These are phyloP conservation scores for Ischnus inquisitorius DNA, from an alignment of 2,888 invertebrate species.

Conservation along the genomic window DNA sequence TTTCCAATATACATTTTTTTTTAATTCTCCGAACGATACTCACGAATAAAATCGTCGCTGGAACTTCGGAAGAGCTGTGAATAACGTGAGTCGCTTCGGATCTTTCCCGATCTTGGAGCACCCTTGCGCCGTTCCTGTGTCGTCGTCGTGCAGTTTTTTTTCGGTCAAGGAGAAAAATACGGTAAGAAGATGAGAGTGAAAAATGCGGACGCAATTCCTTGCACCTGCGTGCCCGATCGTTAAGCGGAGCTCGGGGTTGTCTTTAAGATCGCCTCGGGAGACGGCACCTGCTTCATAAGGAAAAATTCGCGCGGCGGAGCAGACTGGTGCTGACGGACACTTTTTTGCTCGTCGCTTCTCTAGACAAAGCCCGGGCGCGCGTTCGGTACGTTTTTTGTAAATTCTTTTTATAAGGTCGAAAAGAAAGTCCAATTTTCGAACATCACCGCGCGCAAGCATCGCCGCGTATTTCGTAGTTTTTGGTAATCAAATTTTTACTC, in stretches of 20 bases:
- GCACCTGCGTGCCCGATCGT: conserved; percentile 11
- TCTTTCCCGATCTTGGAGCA: conserved; percentile 69
- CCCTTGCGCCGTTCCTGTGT: conserved; percentile 78
- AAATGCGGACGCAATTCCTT: background rate
- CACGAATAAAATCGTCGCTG: conserved; percentile 76
- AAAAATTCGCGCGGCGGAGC: conserved; percentile 12
- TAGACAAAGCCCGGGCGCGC: background rate
- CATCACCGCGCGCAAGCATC: background rate
- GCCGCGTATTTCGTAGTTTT: background rate
- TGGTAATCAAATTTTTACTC: background rate
- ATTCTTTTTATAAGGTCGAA: background rate
- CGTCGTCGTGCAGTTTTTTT: conserved; percentile 9
- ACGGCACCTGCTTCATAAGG: conserved; percentile 40
- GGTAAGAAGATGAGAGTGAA: background rate
- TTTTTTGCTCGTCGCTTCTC: background rate
- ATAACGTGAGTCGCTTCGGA: conserved; percentile 77
- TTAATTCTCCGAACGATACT: conserved; percentile 42
- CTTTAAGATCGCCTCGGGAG: conserved; percentile 64
- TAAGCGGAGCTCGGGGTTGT: conserved; percentile 28
- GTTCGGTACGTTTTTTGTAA: background rate
- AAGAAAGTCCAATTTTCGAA: background rate
- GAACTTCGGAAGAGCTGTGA: conserved; percentile 73
- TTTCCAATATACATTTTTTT: background rate
- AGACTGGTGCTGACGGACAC: conserved; percentile 24
- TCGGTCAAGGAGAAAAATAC: conserved; percentile 64